Evolutionary conservation across 2,797 vertebrate species (phyloP), one percentile per base, ranked within the genome.

Genomic region (Lerista edwardsae): DNA sequence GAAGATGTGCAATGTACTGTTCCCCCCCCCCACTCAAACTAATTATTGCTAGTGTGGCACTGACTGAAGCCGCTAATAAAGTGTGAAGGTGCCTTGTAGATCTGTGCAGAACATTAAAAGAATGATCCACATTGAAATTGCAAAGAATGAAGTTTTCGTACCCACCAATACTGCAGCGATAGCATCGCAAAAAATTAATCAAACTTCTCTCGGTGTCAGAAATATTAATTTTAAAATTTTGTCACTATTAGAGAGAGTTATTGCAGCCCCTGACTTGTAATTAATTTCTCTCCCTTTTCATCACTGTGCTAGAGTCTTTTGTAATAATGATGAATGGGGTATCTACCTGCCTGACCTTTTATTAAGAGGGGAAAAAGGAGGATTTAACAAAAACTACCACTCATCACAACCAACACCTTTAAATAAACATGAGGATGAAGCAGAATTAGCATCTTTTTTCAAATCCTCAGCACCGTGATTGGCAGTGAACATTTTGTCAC

Each of bases 11-110:
- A n/a, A n/a, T n/a, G n/a, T n/a, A n/a, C n/a, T n/a, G n/a, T n/a
- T n/a, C n/a, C n/a, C n/a, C n/a, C n/a, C n/a, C n/a, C n/a, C n/a
- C n/a, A n/a, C n/a, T n/a, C n/a, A 23, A 55, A 55, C 93, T 95
- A 96, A 97, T 95, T 96, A 95, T 96, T 96, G 94, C 90, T 93
- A 94, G 93, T 84, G 67, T 89, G 93, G 92, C 93, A 93, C 95
- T 97, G 94, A 97, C 95, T 96, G 96, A 97, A 71, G 95, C 94
- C 96, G 95, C 96, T 97, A 97, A 97, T 97, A 97, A 97, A 96
- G 96, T 97, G 96, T 97, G 96, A 97, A 97, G 96, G 96, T 97
- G 95, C 95, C 96, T 97, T 27, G 89, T 90, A 95, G 96, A 95
- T 93, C 94, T 89, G 91, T 94, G 93, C 82, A 89, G 90, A 93